Base-by-base conservation (phyloP, 2,888 invertebrate genomes). In the Lottia gigantea region DNA sequence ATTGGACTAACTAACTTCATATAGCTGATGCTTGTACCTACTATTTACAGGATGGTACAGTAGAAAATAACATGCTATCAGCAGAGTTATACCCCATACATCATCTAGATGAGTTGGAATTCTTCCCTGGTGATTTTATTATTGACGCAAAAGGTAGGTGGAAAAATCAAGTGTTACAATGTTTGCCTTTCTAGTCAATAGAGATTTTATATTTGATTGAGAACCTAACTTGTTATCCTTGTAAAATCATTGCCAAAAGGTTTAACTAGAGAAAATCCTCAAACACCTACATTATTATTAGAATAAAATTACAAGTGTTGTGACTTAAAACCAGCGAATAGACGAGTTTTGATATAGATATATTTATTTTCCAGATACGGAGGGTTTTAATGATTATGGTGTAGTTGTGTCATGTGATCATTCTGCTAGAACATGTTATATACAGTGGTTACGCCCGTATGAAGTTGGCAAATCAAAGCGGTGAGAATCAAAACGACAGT, bases 121-220 rank as follows among this genome's bases (percentile, higher is more conserved):
- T 97, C 94, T 90, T 97, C 93, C 97, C 97, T 1, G 97, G 97
- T 0, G 97, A 97, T 89, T 97, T 95, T 91, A 96, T 98, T 0
- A 92, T 95, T 76, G 93, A 93, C 83, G 93, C 92, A 77, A 92
- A 90, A 82, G 91, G 93, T 82, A 92, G 73, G 55, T 26, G n/a
- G n/a, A 55, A 6, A 55, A 2, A 40, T 40, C 40, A 40, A 8
- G 1, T 40, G n/a, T n/a, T n/a, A n/a, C n/a, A n/a, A n/a, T n/a
- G n/a, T n/a, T n/a, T n/a, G n/a, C n/a, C n/a, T n/a, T n/a, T n/a
- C n/a, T n/a, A n/a, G n/a, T n/a, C n/a, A n/a, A n/a, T n/a, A n/a
- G n/a, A n/a, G n/a, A n/a, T n/a, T n/a, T n/a, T n/a, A n/a, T n/a
- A n/a, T n/a, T n/a, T n/a, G n/a, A n/a, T n/a, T n/a, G n/a, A n/a